Evolutionary conservation across 2,797 vertebrate species (phyloP), one percentile per base, ranked within the genome.

Genomic region (Hemibagrus guttatus): DNA sequence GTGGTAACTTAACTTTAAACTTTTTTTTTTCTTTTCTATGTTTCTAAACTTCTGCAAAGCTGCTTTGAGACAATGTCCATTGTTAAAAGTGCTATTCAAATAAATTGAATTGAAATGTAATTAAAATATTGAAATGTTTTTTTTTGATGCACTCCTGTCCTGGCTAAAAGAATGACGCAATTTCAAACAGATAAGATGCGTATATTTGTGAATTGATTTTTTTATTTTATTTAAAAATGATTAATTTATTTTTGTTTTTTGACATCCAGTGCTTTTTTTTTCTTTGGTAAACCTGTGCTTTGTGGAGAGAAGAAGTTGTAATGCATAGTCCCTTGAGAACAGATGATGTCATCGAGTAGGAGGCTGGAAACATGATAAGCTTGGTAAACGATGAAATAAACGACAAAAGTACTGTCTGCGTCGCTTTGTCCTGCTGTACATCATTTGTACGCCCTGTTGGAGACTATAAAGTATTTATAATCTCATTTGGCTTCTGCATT

Each of bases 401-500:
- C 42, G 85, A 86, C 86, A 90, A 17, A 84, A 84, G 85, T 61
- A 86, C 76, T 81, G 87, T 88, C 83, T 85, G 74, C 75, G 5
- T 84, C 63, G 59, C 87, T 84, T 87, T 84, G 86, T 89, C 85
- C 88, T 82, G 80, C 52, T 79, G 59, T 81, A 89, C 88, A 87
- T 89, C 85, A 88, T 88, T 85, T 84, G 83, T 64, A 89, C 66
- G 82, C 85, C 81, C 84, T 87, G 83, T 85, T 85, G 83, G 87
- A 85, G 83, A 81, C 68, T 75, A 88, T 88, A 84, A 90, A 90
- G 86, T 90, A 90, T 90, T 90, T 88, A 90, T 89, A 89, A 90
- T 89, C 88, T 88, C 86, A 89, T 90, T 90, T 90, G 76, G 85
- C 75, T 86, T 72, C 81, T 86, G 85, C 87, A 84, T 89, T 90